These are phyloP conservation scores for Manacus vitellinus DNA, from an alignment of 2,113 vertebrate species.

Conservation along the genomic window DNA sequence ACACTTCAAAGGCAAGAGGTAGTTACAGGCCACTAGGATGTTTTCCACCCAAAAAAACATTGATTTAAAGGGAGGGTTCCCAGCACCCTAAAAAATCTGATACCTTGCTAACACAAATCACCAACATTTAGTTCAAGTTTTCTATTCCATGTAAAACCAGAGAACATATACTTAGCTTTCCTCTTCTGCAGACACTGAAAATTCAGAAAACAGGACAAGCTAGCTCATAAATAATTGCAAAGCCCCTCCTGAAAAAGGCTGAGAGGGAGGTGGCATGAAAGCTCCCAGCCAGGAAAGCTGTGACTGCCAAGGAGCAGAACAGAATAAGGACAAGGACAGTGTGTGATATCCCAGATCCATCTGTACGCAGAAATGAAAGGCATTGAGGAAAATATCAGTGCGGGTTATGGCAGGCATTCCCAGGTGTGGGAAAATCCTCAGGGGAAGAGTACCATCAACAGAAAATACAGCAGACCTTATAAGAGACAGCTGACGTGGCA, in stretches of 20 bases:
- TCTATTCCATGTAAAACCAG: not conserved
- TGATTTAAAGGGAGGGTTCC: not conserved
- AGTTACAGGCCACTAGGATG: not conserved
- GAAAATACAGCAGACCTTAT: slow-evolving; percentile 56
- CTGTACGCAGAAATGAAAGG: slow-evolving; percentile 56
- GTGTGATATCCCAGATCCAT: slow-evolving; percentile 48
- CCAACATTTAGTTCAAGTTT: not conserved
- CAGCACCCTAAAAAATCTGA: not conserved
- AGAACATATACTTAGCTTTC: not conserved
- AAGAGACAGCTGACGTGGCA: slow-evolving; percentile 64
- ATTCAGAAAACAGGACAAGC: slow-evolving; percentile 34
- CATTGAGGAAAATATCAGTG: slow-evolving; percentile 46
- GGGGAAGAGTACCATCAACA: slow-evolving; percentile 54
- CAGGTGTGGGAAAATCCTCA: slow-evolving; percentile 51
- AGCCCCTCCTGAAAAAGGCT: slow-evolving; percentile 28
- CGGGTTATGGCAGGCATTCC: slow-evolving; percentile 42
- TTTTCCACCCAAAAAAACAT: not conserved
- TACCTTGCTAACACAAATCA: not conserved
- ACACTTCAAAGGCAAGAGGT: not conserved
- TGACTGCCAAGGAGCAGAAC: slow-evolving; percentile 45
- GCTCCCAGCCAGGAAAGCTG: slow-evolving; percentile 39
- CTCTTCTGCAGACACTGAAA: not conserved
- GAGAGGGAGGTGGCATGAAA: slow-evolving; percentile 44
- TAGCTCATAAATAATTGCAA: slow-evolving; percentile 55
- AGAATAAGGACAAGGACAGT: slow-evolving; percentile 47